phyloP scores from a whole-genome alignment of 2,797 vertebrate genomes.

The Epinephelus coioides region DNA sequence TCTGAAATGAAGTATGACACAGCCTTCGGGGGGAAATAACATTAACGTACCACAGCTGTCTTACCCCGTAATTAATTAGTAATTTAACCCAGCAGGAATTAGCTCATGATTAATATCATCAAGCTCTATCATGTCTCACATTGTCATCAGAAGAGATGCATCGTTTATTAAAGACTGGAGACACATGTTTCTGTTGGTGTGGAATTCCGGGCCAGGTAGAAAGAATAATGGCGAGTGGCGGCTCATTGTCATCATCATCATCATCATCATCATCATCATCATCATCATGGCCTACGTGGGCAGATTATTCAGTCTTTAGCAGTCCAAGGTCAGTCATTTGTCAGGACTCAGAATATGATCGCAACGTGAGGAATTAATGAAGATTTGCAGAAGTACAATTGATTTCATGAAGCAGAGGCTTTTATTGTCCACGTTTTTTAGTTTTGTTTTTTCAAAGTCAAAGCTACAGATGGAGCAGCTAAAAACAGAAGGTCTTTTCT shows the following conservation, averaged over 20 bases:
- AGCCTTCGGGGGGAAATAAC: not conserved
- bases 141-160: not conserved
- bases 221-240: too few relatives aligned
- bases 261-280: too few relatives aligned
- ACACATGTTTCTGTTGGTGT: too few relatives aligned
- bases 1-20: not conserved
- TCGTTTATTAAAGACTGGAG: not conserved
- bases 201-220: not conserved
- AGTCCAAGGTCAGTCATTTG: not conserved
- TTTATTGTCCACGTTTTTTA: not conserved
- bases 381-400: not conserved
- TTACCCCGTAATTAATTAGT: not conserved
- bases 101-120: conserved; percentile 6
- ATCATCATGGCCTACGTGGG: too few relatives aligned
- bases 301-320: not conserved
- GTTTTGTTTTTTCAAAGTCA: not conserved
- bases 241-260: too few relatives aligned
- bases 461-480: not conserved
- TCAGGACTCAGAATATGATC: not conserved
- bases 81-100: conserved; percentile 5
- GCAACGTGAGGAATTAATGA: not conserved
- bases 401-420: not conserved
- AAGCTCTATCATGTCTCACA: not conserved
- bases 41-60: conserved; percentile 6
- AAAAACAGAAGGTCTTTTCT: too few relatives aligned